Evolutionary conservation across 2,797 vertebrate species (phyloP), one percentile per base, ranked within the genome.

Genomic region (Miichthys miiuy): DNA sequence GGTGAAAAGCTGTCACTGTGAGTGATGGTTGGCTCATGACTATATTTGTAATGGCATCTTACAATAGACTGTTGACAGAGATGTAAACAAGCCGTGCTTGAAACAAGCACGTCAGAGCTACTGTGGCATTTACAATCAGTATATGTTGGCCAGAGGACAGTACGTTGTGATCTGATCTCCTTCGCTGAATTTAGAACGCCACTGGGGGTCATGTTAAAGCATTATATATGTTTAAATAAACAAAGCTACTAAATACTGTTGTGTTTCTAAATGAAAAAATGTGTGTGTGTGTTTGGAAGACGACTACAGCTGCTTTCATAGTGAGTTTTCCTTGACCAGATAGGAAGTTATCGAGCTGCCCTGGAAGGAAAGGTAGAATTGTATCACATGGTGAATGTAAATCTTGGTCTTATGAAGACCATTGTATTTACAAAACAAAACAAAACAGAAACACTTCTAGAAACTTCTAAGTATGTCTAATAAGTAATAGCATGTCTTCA

Each of bases 351-450:
- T 9, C 41, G 47, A 92, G 85, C 88, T 90, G 84, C 88, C 77
- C 65, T 79, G 48, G 85, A 85, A 85, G 65, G 51, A 82, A 87
- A 87, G 50, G 63, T 75, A 75, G 63, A 72, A 58, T 79, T 55
- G 61, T 57, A 73, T 80, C 77, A 84, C 73, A 80, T 44, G 27
- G 78, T 81, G 68, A 84, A 68, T 79, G 72, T 56, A 64, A 73
- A 47, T 70, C 16, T 66, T 77, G 65, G 78, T 87, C 85, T 85
- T 83, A 87, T 81, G 58, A 83, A 83, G 75, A 86, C 86, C 58
- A 68, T 25, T 76, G 11, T 46, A 73, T 72, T 75, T 38, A 67
- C 23, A 72, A 48, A 78, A 79, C 1, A 51, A 71, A 51, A 68
- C 25, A 60, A 48, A 66, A 68, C 7, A 63, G n/a, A 57, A 21